These are phyloP conservation scores for Ganaspis brasiliensis DNA, from an alignment of 2,888 invertebrate species.

Conservation along the genomic window DNA sequence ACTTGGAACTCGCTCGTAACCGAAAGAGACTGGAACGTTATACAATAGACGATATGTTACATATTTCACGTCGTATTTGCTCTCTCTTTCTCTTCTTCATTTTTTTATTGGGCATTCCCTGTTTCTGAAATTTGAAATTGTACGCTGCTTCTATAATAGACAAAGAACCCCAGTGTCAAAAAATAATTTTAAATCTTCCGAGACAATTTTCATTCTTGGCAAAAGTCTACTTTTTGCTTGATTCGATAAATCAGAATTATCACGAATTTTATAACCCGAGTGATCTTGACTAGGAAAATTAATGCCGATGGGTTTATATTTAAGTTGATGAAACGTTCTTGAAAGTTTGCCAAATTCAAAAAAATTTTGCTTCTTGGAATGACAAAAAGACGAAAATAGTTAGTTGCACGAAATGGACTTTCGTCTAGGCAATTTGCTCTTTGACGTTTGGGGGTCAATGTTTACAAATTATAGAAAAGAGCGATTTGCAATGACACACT, in stretches of 20 bases:
- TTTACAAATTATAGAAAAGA: slow-evolving; percentile 6
- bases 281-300: slow-evolving; percentile 7
- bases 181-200: background rate
- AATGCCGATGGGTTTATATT: background rate
- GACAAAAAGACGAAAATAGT: too few species aligned
- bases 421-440: too few species aligned
- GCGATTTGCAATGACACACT: slow-evolving; percentile 51
- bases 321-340: background rate
- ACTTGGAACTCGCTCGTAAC: slow-evolving; percentile 78
- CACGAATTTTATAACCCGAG: background rate
- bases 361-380: too few species aligned
- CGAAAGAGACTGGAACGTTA: slow-evolving; percentile 76
- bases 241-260: background rate
- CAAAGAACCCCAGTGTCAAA: slow-evolving; percentile 22
- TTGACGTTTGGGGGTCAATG: background rate
- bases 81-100: slow-evolving; percentile 61
- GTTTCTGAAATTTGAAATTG: slow-evolving; percentile 34
- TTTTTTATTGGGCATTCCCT: slow-evolving; percentile 41
- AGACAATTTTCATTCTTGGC: background rate
- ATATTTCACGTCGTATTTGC: slow-evolving; percentile 66
- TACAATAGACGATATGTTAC: slow-evolving; percentile 59
- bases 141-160: background rate
- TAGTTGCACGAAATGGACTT: too few species aligned
- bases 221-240: background rate
- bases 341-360: too few species aligned